phyloP scores from a whole-genome alignment of 2,113 vertebrate genomes.

The Cottus gobio region DNA sequence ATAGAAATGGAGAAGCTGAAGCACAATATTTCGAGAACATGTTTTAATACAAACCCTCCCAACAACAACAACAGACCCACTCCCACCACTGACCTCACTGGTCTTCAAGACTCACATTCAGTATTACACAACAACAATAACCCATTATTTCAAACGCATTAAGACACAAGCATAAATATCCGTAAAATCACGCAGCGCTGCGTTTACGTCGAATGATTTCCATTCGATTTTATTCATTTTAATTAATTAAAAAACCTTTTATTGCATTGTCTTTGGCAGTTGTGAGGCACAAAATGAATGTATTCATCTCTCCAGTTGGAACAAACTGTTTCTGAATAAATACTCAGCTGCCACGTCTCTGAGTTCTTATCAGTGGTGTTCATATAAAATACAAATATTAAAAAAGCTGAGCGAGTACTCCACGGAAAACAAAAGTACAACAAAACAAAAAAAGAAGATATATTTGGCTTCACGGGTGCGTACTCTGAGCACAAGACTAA shows the following conservation, averaged over 20 bases:
- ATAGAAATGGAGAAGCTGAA: background rate
- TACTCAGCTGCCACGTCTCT: background rate
- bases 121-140: background rate
- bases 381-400: no score
- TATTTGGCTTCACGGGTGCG: background rate
- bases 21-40: background rate
- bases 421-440: no score
- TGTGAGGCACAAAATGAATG: no score
- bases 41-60: conserved; percentile 31
- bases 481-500: background rate
- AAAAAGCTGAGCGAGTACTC: background rate
- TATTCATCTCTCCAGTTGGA: background rate
- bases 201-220: background rate
- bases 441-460: no score
- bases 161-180: background rate
- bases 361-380: background rate
- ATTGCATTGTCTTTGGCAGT: no score
- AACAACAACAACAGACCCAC: conserved; percentile 11
- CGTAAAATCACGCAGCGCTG: background rate
- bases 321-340: background rate
- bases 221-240: background rate
- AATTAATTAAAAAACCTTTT: no score
- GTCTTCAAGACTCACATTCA: background rate
- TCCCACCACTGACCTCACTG: background rate
- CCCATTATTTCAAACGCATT: background rate